These are phyloP conservation scores for Standfussiana lucernea DNA, from an alignment of 2,888 invertebrate species.

Conservation along the genomic window DNA sequence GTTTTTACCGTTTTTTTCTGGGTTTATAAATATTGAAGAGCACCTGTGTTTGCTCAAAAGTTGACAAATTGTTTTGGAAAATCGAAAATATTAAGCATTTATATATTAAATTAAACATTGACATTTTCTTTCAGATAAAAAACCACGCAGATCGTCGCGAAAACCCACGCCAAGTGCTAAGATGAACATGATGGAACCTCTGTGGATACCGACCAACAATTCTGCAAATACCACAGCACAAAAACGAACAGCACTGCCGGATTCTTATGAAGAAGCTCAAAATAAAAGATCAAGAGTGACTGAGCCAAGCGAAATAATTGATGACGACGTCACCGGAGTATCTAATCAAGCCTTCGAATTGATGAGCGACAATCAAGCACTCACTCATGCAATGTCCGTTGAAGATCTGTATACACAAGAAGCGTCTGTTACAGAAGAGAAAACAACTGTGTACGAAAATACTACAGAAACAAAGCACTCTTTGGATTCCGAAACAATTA, in stretches of 20 bases:
- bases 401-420: neutral
- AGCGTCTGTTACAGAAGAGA: neutral
- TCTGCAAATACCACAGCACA: neutral
- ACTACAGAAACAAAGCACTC: neutral
- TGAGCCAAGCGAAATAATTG: neutral
- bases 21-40: neutral
- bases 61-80: neutral
- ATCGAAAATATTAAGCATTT: neutral
- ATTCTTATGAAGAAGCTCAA: neutral
- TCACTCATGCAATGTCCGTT: neutral
- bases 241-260: neutral
- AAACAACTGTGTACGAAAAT: neutral
- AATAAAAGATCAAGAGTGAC: neutral
- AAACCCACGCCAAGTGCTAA: neutral
- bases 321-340: neutral
- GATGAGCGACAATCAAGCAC: neutral
- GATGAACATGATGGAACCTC: neutral
- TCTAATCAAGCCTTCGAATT: neutral
- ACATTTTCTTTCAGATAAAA: conserved; percentile 1
- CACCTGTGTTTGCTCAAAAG: neutral
- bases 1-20: neutral
- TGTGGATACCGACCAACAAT: neutral
- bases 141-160: neutral
- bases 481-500: neutral
- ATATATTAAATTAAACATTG: neutral